Conservation (phyloP, 2,797 vertebrate genomes). For the Parotocinclus haroldoi region DNA sequence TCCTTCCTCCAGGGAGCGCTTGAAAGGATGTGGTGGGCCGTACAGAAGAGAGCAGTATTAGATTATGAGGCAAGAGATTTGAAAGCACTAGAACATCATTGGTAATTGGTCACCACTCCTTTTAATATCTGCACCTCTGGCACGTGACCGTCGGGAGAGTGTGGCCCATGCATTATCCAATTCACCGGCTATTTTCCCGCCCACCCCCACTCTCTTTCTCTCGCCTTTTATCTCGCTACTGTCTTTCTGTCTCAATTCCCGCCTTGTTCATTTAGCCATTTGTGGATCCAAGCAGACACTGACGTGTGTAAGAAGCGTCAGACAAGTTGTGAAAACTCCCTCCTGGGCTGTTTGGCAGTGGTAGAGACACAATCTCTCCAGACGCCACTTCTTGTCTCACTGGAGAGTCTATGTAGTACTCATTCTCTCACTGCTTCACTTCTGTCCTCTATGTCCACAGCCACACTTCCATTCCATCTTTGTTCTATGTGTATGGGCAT, state of each 20-base stretch:
- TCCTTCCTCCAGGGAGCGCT: conserved; percentile 55
- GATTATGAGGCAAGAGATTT: conserved; percentile 68
- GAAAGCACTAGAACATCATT: conserved; percentile 68
- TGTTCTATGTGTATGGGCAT: no score
- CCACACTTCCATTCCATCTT: no score
- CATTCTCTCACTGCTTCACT: no score
- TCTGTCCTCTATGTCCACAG: no score
- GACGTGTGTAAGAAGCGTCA: no score
- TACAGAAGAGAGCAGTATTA: conserved; percentile 53
- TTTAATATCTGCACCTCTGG: conserved; percentile 58
- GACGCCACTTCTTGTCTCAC: conserved; percentile 23
- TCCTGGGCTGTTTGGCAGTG: background rate
- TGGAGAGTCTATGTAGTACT: no score
- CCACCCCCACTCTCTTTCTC: conserved; percentile 2
- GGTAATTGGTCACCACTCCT: conserved; percentile 71
- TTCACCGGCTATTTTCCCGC: conserved; percentile 15
- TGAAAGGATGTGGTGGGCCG: conserved; percentile 53
- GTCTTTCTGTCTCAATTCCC: background rate
- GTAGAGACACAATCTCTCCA: background rate
- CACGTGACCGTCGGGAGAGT: conserved; percentile 20
- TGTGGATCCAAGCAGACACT: background rate
- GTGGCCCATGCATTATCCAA: conserved; percentile 15
- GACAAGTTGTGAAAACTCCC: background rate
- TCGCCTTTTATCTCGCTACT: background rate
- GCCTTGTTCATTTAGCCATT: background rate